phyloP scores from a whole-genome alignment of 2,113 vertebrate genomes.

The Phaethon lepturus region DNA sequence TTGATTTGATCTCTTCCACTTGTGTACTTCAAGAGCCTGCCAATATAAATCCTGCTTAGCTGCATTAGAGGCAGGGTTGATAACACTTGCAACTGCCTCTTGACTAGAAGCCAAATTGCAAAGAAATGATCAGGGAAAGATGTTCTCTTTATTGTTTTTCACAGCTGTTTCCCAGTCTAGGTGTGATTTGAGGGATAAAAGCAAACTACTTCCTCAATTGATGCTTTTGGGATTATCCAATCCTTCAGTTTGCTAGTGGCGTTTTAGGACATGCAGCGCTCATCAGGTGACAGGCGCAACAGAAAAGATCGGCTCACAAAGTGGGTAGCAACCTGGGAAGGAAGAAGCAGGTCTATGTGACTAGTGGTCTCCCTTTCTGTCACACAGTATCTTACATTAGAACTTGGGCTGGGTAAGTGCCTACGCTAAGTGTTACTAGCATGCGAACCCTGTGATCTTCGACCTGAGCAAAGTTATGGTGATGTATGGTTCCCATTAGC shows the following conservation, averaged over 20 bases:
- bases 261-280: background rate
- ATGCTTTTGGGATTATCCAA: background rate
- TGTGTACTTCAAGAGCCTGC: background rate
- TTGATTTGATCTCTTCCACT: background rate
- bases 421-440: background rate
- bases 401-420: background rate
- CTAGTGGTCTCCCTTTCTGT: background rate
- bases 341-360: background rate
- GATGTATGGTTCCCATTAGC: fast-evolving
- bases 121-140: background rate
- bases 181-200: background rate
- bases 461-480: background rate
- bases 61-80: background rate
- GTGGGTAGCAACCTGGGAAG: background rate
- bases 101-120: background rate
- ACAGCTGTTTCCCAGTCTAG: background rate
- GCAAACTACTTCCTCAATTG: background rate
- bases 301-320: background rate
- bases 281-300: fast-evolving
- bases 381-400: fast-evolving
- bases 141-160: background rate
- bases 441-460: background rate
- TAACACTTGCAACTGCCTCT: background rate
- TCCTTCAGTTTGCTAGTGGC: background rate
- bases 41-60: background rate